A percentile compares a stretch with the other conserved stretches of the same genome.
Conservation (phyloP, 2,797 vertebrate species). For the Potorous gilbertii region DNA sequence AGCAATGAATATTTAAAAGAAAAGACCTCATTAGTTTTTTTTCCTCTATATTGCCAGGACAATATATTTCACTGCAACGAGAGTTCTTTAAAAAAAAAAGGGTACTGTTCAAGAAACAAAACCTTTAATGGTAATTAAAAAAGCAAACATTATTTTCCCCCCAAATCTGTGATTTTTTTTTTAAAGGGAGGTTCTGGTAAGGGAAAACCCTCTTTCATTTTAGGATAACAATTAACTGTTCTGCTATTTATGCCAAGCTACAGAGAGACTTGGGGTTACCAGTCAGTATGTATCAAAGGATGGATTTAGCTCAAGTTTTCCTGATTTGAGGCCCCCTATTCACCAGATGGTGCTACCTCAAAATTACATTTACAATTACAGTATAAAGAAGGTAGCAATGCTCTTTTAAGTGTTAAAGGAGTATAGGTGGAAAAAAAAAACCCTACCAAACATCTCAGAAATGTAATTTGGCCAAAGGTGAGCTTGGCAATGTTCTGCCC, state of each 20-base stretch:
- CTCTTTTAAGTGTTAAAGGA: background rate
- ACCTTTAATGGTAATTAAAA: background rate
- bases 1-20: background rate
- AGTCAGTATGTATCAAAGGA: background rate
- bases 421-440: background rate
- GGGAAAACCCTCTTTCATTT: background rate
- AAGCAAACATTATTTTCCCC: background rate
- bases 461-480: background rate
- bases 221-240: background rate
- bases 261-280: background rate
- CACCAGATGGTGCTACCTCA: background rate
- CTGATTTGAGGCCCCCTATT: background rate
- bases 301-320: background rate
- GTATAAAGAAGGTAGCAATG: background rate
- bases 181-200: background rate
- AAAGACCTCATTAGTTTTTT: background rate
- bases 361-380: background rate
- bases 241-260: background rate
- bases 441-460: background rate
- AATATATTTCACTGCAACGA: background rate
- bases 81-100: constrained; percentile 16
- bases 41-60: background rate
- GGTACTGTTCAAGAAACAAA: constrained; percentile 1
- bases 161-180: background rate
- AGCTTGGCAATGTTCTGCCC: background rate